These are phyloP conservation scores for Danio aesculapii DNA, from an alignment of 2,797 vertebrate genomes.

Conservation along the genomic window DNA sequence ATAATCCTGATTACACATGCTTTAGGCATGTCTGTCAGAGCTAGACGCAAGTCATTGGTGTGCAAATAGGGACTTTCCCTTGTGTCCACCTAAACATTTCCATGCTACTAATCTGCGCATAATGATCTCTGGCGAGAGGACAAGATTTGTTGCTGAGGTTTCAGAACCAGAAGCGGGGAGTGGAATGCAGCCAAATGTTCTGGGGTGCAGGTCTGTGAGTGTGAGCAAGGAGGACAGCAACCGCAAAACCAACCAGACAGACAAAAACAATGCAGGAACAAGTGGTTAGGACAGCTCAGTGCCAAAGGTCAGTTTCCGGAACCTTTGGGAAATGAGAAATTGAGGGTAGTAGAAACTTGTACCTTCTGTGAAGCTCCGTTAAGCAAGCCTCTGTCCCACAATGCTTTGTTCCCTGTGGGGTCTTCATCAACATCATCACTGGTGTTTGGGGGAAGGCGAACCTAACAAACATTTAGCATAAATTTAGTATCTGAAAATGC, in stretches of 20 bases:
- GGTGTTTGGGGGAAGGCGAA: conserved; percentile 95
- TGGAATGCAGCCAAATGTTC: conserved; percentile 36
- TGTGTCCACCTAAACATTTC: conserved; percentile 75
- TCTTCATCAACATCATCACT: conserved; percentile 98
- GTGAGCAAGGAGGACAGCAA: conserved; percentile 41
- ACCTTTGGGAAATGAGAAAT: neutral
- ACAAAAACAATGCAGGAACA: conserved; percentile 51
- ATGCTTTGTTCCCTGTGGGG: conserved; percentile 97
- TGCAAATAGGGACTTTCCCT: conserved; percentile 76
- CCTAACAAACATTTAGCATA: conserved; percentile 71
- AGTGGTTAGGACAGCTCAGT: conserved; percentile 15
- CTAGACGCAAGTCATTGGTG: conserved; percentile 60
- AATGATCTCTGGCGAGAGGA: conserved; percentile 50
- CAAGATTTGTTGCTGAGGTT: conserved; percentile 51
- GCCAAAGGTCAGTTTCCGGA: conserved; percentile 20
- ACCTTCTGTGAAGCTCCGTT: conserved; percentile 99
- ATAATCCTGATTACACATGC: conserved; percentile 52
- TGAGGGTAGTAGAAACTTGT: conserved; percentile 37
- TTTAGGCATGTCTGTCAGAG: conserved; percentile 55
- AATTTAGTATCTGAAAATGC: neutral
- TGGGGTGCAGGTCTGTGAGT: conserved; percentile 41
- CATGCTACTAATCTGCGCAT: conserved; percentile 51
- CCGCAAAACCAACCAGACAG: conserved; percentile 52
- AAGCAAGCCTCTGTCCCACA: conserved; percentile 98
- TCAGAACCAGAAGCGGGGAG: conserved; percentile 46